Base-by-base conservation (phyloP, 2,888 invertebrate species). In the Nebria brevicollis region DNA sequence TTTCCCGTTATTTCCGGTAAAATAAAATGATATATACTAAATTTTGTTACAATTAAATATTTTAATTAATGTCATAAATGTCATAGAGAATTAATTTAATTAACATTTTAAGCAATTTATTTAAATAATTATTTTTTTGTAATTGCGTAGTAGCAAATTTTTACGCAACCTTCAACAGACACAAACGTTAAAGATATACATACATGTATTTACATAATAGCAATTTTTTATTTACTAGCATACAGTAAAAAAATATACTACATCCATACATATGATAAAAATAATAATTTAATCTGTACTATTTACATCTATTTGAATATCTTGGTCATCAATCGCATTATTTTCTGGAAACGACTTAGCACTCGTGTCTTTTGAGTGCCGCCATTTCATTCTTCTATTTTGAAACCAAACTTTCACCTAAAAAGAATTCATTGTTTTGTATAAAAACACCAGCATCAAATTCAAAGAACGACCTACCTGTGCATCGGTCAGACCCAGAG, bases 381-480 rank as follows among this genome's bases (percentile, higher is more conserved):
- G 84, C 89, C 89, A 89, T 84, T 89, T 89, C 89, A 89, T 89
- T 81, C 89, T 84, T 72, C 89, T 84, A 86, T 96, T 97, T 90
- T 97, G 97, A 88, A 97, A 97, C 97, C 97, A 97, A 2, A 97
- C 97, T 90, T 97, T 97, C 1, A 97, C 96, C 95, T 96, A 88
- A 11, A 81, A 72, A 77, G 66, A 82, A 25, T 54, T 34, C 34
- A 34, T 34, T 34, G 34, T 5, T 34, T 26, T 81, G 65, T 65
- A 15, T 43, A 43, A 64, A 43, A 54, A 74, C 75, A 25, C 10
- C 65, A 54, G 1, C 42, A 13, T 15, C 76, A 26, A 74, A 6
- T 2, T 70, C 25, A 70, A 34, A 34, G 0, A 54, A 11, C 54
- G 74, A 81, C 85, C 84, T 86, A 96, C 96, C 93, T 97, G 97